Percentiles rank a stretch among this genome's conserved stretches.
These are phyloP conservation scores for Eleutherodactylus coqui DNA, from an alignment of 2,797 vertebrate species.

Conservation along the genomic window DNA sequence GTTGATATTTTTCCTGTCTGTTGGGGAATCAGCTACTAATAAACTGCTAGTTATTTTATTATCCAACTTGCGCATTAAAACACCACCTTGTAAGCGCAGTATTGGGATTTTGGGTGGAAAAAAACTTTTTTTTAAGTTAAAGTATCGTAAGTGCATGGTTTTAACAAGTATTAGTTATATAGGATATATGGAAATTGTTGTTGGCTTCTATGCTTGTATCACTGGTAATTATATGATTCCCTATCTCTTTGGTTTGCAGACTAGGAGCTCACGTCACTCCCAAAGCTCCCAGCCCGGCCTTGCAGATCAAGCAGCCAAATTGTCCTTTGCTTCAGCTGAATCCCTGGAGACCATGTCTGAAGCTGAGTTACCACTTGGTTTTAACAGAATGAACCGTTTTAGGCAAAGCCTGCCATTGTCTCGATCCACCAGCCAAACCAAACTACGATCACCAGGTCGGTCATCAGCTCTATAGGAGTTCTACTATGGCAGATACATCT, in stretches of 20 bases:
- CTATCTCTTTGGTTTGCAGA: conserved; percentile 74
- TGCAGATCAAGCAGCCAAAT: conserved; percentile 95
- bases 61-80: too few species aligned
- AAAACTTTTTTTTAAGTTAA: background rate
- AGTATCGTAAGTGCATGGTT: background rate
- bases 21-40: too few species aligned
- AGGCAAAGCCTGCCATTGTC: conserved; percentile 95
- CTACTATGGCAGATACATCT: background rate
- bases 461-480: background rate
- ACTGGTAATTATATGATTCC: background rate
- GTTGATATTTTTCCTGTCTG: too few species aligned
- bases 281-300: conserved; percentile 95
- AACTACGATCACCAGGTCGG: conserved; percentile 95
- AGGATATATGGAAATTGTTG: background rate
- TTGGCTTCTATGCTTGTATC: background rate
- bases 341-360: conserved; percentile 99
- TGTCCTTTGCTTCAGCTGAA: conserved; percentile 95
- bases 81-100: too few species aligned
- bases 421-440: conserved; percentile 96
- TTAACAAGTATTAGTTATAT: background rate
- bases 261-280: conserved; percentile 93
- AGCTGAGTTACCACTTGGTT: conserved; percentile 92
- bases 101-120: too few species aligned
- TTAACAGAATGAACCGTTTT: conserved; percentile 97
- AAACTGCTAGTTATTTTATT: too few species aligned